Evolutionary conservation across 2,797 vertebrate genomes (phyloP).

Genomic region (Crax fasciolata): DNA sequence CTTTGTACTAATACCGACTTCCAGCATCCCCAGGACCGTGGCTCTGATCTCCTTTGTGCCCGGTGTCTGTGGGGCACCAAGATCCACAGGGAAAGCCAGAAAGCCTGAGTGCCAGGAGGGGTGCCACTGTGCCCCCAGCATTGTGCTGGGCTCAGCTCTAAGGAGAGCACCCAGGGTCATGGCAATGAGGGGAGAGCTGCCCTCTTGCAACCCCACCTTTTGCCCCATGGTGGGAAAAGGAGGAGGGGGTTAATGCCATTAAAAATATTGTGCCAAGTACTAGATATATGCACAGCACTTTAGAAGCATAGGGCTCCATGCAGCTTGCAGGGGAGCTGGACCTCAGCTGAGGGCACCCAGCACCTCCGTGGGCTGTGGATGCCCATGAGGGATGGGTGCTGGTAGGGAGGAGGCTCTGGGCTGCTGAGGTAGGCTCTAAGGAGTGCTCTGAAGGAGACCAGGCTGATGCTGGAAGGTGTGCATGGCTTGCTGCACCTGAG

Average conservation of each 20-base stretch:
- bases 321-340: background rate
- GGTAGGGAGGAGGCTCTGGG: background rate
- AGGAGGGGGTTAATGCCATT: fast-evolving
- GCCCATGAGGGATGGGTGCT: fast-evolving
- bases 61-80: background rate
- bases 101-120: background rate
- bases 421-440: fast-evolving
- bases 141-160: background rate
- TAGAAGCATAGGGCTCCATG: background rate
- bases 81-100: background rate
- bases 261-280: background rate
- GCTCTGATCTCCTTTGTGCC: background rate
- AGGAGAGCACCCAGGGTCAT: background rate
- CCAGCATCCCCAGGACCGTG: background rate
- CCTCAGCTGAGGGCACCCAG: background rate
- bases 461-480: fast-evolving
- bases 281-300: constrained; percentile 27
- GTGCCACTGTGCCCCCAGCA: background rate
- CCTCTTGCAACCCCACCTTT: background rate
- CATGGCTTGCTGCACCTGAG: fast-evolving
- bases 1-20: fast-evolving
- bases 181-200: background rate
- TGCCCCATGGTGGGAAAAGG: background rate
- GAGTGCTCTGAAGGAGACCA: background rate
- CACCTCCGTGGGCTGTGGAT: background rate